Evolutionary conservation across 2,113 vertebrate genomes (phyloP).

Genomic region (Hyla sarda): DNA sequence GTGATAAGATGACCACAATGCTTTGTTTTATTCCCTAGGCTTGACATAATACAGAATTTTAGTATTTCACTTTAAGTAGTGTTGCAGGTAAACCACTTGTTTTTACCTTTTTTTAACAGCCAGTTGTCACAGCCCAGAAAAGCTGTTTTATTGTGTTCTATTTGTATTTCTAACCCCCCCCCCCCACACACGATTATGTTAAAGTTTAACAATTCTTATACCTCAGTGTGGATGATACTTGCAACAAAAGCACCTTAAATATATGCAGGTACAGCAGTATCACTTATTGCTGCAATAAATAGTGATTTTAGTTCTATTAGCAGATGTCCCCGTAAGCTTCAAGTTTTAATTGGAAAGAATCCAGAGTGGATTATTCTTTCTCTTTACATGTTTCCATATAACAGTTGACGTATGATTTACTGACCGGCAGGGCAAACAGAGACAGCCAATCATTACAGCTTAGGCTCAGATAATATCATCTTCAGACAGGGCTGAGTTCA

Average conservation of each 20-base stretch:
- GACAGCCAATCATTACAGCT: constrained; percentile 32
- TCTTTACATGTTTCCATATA: background rate
- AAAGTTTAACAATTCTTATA: constrained; percentile 3
- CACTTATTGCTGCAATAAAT: background rate
- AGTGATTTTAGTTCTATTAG: background rate
- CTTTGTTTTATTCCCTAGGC: background rate
- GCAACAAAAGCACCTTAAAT: background rate
- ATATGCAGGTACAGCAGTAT: background rate
- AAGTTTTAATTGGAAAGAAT: background rate
- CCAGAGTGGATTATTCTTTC: background rate
- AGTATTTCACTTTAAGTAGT: background rate
- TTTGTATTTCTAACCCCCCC: background rate
- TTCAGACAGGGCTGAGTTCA: constrained; percentile 18
- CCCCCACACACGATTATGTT: background rate
- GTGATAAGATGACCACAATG: too few relatives aligned
- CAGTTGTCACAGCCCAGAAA: too few relatives aligned
- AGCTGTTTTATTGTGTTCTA: too few relatives aligned
- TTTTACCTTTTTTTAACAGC: too few relatives aligned
- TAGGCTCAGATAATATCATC: constrained; percentile 1
- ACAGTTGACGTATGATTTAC: constrained; percentile 36
- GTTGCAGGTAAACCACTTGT: background rate
- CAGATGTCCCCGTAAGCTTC: background rate
- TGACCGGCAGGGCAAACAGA: constrained; percentile 5
- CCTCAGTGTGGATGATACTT: background rate
- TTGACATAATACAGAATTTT: too few relatives aligned